A percentile compares a stretch with the other conserved stretches of the same genome.
phyloP scores from a whole-genome alignment of 2,797 vertebrate species.

The Anguilla obscura region DNA sequence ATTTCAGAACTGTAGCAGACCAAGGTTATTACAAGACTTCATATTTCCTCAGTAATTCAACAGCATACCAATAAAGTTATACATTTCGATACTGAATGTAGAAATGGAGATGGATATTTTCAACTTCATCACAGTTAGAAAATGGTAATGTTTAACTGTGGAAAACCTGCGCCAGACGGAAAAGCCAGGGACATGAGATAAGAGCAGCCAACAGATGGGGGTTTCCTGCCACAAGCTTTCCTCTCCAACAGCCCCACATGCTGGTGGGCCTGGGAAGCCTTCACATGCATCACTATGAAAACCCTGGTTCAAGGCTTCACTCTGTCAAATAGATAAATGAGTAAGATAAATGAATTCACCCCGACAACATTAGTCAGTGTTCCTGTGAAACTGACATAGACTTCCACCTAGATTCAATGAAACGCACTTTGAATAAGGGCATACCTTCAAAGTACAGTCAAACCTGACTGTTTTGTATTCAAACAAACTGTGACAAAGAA shows the following conservation, averaged over 20 bases:
- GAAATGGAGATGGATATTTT: constrained; percentile 12
- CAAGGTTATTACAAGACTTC: background rate
- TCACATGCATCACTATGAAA: constrained; percentile 42
- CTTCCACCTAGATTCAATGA: background rate
- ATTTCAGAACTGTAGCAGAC: constrained; percentile 3
- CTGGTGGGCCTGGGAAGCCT: constrained; percentile 42
- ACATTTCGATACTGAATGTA: background rate
- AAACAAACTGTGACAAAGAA: background rate
- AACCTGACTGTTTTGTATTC: background rate
- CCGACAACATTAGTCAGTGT: background rate
- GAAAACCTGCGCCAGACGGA: constrained; percentile 12
- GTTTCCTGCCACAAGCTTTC: background rate
- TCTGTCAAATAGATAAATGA: background rate
- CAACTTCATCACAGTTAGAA: constrained; percentile 5
- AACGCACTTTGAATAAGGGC: background rate
- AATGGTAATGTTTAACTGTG: constrained; percentile 11
- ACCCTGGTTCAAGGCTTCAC: background rate
- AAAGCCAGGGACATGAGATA: background rate
- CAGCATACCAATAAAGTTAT: background rate
- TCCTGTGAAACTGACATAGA: background rate
- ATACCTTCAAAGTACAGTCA: background rate
- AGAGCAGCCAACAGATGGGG: constrained; percentile 28
- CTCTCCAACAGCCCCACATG: constrained; percentile 6
- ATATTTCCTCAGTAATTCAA: background rate
- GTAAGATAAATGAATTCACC: background rate